Base-by-base conservation (phyloP, 1,140 invertebrate species). In the Cydia splendana region DNA sequence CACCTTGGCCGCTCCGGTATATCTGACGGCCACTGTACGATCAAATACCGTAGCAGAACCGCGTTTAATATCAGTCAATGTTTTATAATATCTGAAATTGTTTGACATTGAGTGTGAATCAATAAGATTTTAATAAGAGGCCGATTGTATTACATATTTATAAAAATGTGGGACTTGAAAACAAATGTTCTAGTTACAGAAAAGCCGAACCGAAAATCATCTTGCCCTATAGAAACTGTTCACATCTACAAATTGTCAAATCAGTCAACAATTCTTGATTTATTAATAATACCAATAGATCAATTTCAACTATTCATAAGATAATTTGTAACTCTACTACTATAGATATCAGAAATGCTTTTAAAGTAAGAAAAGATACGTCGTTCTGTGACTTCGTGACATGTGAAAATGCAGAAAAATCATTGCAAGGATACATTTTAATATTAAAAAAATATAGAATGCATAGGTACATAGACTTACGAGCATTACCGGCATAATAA, bases 221-320 rank as follows among this genome's bases (percentile, higher is more conserved):
- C n/a, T 38, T 71, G 34, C 2, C 67, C 67, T 71, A 71, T 38
- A 38, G 67, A 71, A 71, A 71, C 67, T 71, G 67, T 45, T 38
- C 67, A 71, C 67, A 42, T 71, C 67, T 71, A 71, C 67, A 71
- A 71, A 71, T 71, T 71, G 67, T 71, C 67, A 71, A 71, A 38
- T 71, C 67, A 71, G 67, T 71, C 67, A 71, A 71, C 67, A 71
- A 71, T 71, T 71, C 34, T 71, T 71, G 67, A 71, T 71, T 71
- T 71, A 71, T 71, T 71, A 6, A 38, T 71, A 45, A 71, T 71
- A 71, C 34, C 67, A 71, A 71, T 71, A 62, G 18, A 18, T 24
- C 38, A 71, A 38, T 38, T 71, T 71, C 34, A 71, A 71, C 38
- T 71, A 71, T 71, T 71, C 67, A 71, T 71, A 71, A 71, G 67